These are phyloP conservation scores for Microtus oregoni DNA, from an alignment of 2,113 vertebrate genomes.

Conservation along the genomic window DNA sequence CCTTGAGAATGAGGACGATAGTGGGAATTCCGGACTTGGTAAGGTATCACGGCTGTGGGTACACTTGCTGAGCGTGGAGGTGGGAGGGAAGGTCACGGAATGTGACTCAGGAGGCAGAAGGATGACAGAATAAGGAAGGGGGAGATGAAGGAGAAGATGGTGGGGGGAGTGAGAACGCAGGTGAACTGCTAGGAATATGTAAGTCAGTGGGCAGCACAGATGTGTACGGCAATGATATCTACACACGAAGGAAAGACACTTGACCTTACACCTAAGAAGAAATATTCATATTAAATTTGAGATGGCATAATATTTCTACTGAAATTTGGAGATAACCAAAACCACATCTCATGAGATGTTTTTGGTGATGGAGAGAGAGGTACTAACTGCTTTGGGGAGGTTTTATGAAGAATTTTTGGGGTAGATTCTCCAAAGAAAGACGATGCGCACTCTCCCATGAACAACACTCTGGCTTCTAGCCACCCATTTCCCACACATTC, in stretches of 20 bases:
- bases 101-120: neutral
- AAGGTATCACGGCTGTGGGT: neutral
- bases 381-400: neutral
- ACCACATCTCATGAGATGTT: neutral
- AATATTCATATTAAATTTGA: neutral
- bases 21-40: too few relatives aligned
- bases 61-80: neutral
- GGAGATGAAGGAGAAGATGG: too few relatives aligned
- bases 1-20: neutral
- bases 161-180: neutral
- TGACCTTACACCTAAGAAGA: neutral
- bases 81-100: too few relatives aligned
- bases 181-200: neutral
- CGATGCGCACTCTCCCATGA: neutral
- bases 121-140: neutral
- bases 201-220: neutral
- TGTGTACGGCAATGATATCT: neutral
- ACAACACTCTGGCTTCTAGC: neutral
- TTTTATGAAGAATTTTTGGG: neutral
- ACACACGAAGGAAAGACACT: neutral
- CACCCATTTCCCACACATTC: neutral
- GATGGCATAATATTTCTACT: neutral
- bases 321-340: neutral
- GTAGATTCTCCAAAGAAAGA: neutral
- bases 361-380: neutral